Percentiles rank a stretch among this genome's conserved stretches.
These are phyloP conservation scores for Luidia sarsii DNA, from an alignment of 53 echinoderm and acorn worm species.

Conservation along the genomic window DNA sequence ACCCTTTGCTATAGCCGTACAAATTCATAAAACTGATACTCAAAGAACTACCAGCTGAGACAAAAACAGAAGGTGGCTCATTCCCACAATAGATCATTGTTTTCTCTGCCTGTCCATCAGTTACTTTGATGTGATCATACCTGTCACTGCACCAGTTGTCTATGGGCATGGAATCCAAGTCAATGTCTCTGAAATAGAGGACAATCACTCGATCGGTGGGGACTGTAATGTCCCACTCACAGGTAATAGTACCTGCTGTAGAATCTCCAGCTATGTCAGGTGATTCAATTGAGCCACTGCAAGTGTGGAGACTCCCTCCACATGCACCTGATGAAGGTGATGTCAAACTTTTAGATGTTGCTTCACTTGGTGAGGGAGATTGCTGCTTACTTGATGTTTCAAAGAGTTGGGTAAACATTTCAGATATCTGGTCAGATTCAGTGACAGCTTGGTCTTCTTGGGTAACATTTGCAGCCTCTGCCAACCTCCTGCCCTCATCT, in stretches of 20 bases:
- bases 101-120: background rate
- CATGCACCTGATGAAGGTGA: background rate
- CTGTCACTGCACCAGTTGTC: slow-evolving; percentile 16
- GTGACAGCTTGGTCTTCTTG: no score
- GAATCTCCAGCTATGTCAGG: slow-evolving; percentile 1
- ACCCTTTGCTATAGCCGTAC: slow-evolving; percentile 23
- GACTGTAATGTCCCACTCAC: slow-evolving; percentile 27
- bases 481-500: no score
- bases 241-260: background rate
- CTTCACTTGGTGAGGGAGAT: background rate
- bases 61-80: background rate
- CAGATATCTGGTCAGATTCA: background rate
- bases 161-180: slow-evolving; percentile 6
- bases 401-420: background rate
- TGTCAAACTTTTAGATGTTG: background rate
- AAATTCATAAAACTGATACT: slow-evolving; percentile 11
- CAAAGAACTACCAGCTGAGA: slow-evolving; percentile 29
- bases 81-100: slow-evolving; percentile 36
- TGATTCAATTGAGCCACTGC: slow-evolving; percentile 24
- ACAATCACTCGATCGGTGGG: background rate
- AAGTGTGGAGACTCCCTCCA: background rate
- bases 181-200: background rate
- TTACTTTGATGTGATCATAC: slow-evolving; percentile 29
- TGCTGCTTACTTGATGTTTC: background rate
- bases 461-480: background rate